A percentile compares a stretch with the other conserved stretches of the same genome.
phyloP scores from a whole-genome alignment of 2,888 invertebrate species.

The Hydropsyche betteni region DNA sequence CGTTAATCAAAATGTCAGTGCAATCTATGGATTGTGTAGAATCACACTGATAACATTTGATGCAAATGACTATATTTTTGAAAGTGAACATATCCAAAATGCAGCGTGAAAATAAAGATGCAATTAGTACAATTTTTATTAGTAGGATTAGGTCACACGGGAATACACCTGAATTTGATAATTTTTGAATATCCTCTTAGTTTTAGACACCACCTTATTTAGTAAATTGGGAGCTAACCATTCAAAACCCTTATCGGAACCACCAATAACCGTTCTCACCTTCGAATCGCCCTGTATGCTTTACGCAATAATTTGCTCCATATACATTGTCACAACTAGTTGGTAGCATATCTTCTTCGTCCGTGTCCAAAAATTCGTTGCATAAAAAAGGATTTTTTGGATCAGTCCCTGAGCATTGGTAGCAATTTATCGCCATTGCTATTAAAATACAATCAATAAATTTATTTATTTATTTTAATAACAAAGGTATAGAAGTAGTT shows the following conservation, averaged over 20 bases:
- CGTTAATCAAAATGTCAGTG: conserved; percentile 72
- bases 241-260: background rate
- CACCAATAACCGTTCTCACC: conserved; percentile 65
- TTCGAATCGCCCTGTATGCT: conserved; percentile 91
- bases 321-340: conserved; percentile 81
- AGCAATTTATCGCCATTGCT: conserved; percentile 80
- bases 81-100: background rate
- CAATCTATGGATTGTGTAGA: conserved; percentile 74
- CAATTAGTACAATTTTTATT: background rate
- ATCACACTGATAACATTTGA: conserved; percentile 83
- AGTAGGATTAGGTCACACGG: too few relatives aligned
- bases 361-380: conserved; percentile 77
- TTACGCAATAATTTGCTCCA: conserved; percentile 89
- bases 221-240: background rate
- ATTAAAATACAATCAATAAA: conserved; percentile 23
- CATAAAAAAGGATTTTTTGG: conserved; percentile 82
- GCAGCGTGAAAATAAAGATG: conserved; percentile 27
- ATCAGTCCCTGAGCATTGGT: conserved; percentile 88
- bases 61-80: conserved; percentile 58
- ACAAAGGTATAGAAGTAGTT: background rate
- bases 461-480: background rate
- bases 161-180: too few relatives aligned
- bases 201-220: background rate
- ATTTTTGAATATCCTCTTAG: background rate
- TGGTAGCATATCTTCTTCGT: conserved; percentile 71